These are phyloP conservation scores for Zelleria hepariella DNA, from an alignment of 2,888 invertebrate genomes.

Conservation along the genomic window DNA sequence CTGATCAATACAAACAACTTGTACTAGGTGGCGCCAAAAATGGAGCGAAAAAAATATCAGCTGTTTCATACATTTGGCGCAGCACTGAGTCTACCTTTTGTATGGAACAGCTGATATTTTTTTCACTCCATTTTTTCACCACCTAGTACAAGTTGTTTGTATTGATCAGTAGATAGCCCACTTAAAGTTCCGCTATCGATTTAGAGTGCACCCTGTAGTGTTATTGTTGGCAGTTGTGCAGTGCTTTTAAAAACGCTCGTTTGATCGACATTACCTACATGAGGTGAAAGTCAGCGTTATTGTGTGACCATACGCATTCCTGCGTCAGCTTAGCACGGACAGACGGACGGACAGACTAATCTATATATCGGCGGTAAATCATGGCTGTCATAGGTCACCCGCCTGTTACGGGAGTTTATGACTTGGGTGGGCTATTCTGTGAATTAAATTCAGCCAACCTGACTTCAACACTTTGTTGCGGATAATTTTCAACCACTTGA, in stretches of 20 bases:
- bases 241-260: conserved; percentile 16
- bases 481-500: too few species aligned
- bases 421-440: background rate
- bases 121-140: too few species aligned
- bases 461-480: background rate
- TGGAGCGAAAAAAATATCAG: too few species aligned
- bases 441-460: background rate
- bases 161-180: too few species aligned
- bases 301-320: conserved; percentile 22
- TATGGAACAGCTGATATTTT: too few species aligned
- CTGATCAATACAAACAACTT: too few species aligned
- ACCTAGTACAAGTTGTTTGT: too few species aligned
- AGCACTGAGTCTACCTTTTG: too few species aligned
- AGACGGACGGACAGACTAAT: conserved; percentile 16
- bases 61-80: too few species aligned
- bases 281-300: background rate
- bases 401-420: background rate
- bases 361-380: conserved; percentile 46
- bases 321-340: conserved; percentile 32
- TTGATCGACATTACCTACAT: conserved; percentile 40
- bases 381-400: conserved; percentile 50
- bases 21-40: too few species aligned
- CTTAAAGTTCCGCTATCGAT: too few species aligned
- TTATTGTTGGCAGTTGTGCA: background rate
- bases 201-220: too few species aligned